Conservation (phyloP, 2,888 invertebrate genomes). For the Morpho achilles region DNA sequence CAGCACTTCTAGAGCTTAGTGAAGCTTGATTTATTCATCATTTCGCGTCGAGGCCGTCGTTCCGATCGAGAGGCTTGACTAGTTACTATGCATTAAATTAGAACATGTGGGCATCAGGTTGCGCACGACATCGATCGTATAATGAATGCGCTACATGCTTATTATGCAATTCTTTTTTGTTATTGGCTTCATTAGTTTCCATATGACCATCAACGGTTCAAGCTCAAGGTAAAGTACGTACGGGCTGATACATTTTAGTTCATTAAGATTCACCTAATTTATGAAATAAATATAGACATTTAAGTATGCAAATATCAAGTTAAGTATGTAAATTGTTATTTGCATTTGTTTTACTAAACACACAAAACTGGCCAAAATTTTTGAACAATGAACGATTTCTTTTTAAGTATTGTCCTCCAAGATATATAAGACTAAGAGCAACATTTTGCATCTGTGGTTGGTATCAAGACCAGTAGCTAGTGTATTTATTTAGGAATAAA, state of each 20-base stretch:
- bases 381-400: too few relatives aligned
- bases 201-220: conserved; percentile 39
- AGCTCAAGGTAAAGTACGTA: conserved; percentile 48
- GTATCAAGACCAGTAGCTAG: too few relatives aligned
- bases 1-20: conserved; percentile 3
- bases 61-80: conserved; percentile 4
- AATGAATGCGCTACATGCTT: conserved; percentile 35
- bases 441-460: too few relatives aligned
- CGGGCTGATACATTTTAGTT: neutral
- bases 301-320: neutral
- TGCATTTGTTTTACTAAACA: too few relatives aligned
- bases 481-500: too few relatives aligned
- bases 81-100: conserved; percentile 23
- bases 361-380: too few relatives aligned
- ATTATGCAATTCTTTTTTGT: conserved; percentile 46
- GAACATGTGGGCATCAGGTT: conserved; percentile 21
- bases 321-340: too few relatives aligned
- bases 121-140: conserved; percentile 14
- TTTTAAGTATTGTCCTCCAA: too few relatives aligned
- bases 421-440: too few relatives aligned
- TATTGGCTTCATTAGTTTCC: conserved; percentile 29
- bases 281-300: too few relatives aligned
- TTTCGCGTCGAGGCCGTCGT: conserved; percentile 8
- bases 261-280: neutral
- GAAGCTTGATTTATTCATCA: conserved; percentile 14